A percentile compares a stretch with the other conserved stretches of the same genome.
Conservation (phyloP, 1,140 invertebrate species). For the Octopus sinensis region DNA sequence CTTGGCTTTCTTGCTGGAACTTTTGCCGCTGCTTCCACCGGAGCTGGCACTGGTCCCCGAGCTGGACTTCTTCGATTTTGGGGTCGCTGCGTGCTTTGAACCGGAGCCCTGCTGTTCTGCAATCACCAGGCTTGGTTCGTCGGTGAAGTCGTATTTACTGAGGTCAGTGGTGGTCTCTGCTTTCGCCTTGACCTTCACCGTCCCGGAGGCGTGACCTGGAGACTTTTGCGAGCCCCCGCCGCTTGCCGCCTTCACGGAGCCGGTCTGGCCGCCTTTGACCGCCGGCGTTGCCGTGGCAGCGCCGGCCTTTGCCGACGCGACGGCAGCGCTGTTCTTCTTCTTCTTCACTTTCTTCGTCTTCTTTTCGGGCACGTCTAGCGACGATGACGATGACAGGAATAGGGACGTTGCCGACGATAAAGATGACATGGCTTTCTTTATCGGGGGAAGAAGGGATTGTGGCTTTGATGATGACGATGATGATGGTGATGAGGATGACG, state of each 20-base stretch:
- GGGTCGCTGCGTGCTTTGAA: not conserved
- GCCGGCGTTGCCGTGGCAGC: not conserved
- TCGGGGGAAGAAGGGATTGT: not conserved
- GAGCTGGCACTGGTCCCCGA: too few relatives aligned
- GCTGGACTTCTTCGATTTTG: not conserved
- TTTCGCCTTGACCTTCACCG: not conserved
- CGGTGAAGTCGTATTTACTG: conserved; percentile 14
- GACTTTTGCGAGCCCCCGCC: not conserved
- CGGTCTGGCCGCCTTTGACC: not conserved
- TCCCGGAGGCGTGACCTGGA: not conserved
- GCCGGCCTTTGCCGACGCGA: not conserved
- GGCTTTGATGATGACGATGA: not conserved
- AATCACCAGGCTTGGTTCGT: conserved; percentile 18
- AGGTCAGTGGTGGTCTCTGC: conserved; percentile 5
- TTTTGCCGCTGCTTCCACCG: too few relatives aligned
- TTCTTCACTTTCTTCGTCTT: not conserved
- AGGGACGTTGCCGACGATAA: not conserved
- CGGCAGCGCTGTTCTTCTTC: not conserved
- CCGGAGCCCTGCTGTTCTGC: conserved; percentile 8
- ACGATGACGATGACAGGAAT: not conserved
- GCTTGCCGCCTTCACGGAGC: not conserved
- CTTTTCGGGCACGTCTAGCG: not conserved
- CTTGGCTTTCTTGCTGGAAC: not conserved
- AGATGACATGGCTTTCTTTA: not conserved
- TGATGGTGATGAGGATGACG: not conserved